phyloP scores from a whole-genome alignment of 2,113 vertebrate genomes.

The Apistogramma diplotaenia region DNA sequence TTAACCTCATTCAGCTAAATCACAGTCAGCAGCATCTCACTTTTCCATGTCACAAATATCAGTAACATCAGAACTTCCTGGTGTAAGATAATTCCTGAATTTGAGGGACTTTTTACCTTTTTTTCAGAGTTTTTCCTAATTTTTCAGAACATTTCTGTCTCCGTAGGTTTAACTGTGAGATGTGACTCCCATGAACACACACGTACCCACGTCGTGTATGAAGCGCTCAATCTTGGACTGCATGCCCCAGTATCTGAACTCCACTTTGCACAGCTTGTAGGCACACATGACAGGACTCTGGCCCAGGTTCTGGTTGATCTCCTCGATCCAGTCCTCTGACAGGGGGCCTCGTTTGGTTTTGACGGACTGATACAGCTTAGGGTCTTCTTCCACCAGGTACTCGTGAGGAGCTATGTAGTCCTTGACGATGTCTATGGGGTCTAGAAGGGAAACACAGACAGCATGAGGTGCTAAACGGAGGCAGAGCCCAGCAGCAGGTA shows the following conservation, averaged over 20 bases:
- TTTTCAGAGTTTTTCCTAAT: not conserved
- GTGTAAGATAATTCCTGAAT: too few relatives aligned
- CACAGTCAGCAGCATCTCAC: too few relatives aligned
- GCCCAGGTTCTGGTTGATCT: slow-evolving; percentile 80
- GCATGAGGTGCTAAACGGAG: not conserved
- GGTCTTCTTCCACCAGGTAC: slow-evolving; percentile 94
- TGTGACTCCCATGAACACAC: not conserved
- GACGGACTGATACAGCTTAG: slow-evolving; percentile 87
- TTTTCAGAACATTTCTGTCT: not conserved
- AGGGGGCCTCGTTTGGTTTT: slow-evolving; percentile 93
- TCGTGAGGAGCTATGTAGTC: slow-evolving; percentile 91
- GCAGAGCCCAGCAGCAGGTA: not conserved
- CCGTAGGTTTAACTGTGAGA: not conserved
- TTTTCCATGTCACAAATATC: too few relatives aligned
- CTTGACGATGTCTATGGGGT: slow-evolving; percentile 95
- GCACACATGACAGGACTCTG: slow-evolving; percentile 92
- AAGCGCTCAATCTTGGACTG: slow-evolving; percentile 98
- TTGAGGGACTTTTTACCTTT: not conserved
- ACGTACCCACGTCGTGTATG: slow-evolving; percentile 95
- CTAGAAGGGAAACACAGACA: slow-evolving; percentile 59
- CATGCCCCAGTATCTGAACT: slow-evolving; percentile 99
- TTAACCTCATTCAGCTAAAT: too few relatives aligned
- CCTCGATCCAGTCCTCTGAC: slow-evolving; percentile 91
- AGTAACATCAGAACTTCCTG: too few relatives aligned
- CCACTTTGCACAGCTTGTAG: slow-evolving; percentile 98